Evolutionary conservation across 2,888 invertebrate genomes (phyloP), one percentile per base, ranked within the genome.

Genomic region (Pristionchus arcanus): DNA sequence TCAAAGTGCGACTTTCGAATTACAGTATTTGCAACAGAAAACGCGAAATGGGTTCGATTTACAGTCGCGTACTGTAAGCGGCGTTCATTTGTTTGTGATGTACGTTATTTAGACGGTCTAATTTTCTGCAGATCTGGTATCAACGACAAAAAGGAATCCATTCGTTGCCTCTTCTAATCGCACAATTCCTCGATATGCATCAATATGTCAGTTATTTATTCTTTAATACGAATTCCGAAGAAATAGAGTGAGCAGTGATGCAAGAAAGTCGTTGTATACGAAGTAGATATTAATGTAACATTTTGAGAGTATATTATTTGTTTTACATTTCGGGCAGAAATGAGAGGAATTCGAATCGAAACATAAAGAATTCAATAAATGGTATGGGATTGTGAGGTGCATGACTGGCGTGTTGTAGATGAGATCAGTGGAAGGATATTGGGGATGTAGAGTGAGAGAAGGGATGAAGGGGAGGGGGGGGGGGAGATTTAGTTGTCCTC

Each of bases 101-200:
- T 13, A 49, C 42, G 42, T 49, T n/a, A n/a, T n/a, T n/a, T 42
- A 42, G 42, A 42, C 42, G 9, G 42, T 42, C n/a, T 25, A 42
- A 5, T 53, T 55, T 25, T n/a, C n/a, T 90, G 37, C 74, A 89
- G 59, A 88, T 90, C 21, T 92, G 92, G 93, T 90, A 90, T 49
- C 93, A 93, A 88, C 91, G 91, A 68, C 91, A 92, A 88, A 91
- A 91, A 86, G 90, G 28, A 21, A 16, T 77, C 49, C 89, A 91
- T 77, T 92, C 92, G 0, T 81, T 93, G 55, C 92, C 93, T 2
- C 87, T 92, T 53, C 88, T 92, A 4, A 89, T 98, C 92, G 97
- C 97, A 1, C 96, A 97, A 91, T 98, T 98, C 96, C 96, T 98
- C 90, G 97, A 98, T 94, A 97, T 98, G 93, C 97, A 97, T 95